Evolutionary conservation across 2,888 invertebrate species (phyloP), one percentile per base, ranked within the genome.

Genomic region (Xiphydria camelus): DNA sequence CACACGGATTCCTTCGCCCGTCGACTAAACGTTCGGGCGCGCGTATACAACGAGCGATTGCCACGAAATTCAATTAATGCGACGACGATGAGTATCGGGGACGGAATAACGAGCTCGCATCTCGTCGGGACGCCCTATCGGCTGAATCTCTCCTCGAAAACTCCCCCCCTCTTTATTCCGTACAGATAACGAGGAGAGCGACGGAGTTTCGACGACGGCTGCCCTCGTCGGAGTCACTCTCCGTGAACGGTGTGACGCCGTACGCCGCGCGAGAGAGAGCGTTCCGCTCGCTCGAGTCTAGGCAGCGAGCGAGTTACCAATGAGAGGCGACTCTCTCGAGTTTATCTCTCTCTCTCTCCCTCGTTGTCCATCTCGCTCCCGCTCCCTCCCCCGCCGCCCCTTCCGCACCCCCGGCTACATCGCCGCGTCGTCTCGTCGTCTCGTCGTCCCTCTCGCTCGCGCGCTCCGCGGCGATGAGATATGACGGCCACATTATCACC

Each of bases 401-500:
- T 21, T 21, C 43, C 3, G 31, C 39, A 29, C 17, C 21, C 17
- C 31, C 29, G 25, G 37, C 44, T 32, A 26, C 41, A 25, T 41
- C 34, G 29, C 31, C 38, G 32, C 15, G 14, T 12, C 14, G 29
- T 10, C 12, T 25, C 14, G 22, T 42, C 21, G 45, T 19, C 39
- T 33, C 33, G 23, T 34, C 39, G 31, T 38, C 25, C 21, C 41
- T 43, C 22, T 37, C 21, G 44, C 42, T 47, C 45, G 49, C 44
- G 47, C 29, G 12, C 29, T 12, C 15, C 41, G 10, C 17, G 35
- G 35, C 54, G 49, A 51, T 64, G 67, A 70, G 64, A 68, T 68
- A 70, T 67, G 62, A 62, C 58, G 57, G 55, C 49, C 61, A 61
- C 68, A 68, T 68, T 69, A 69, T 69, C 69, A 67, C 70, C 69